These are phyloP conservation scores for Rutpela maculata DNA, from an alignment of 2,888 invertebrate genomes.

Conservation along the genomic window DNA sequence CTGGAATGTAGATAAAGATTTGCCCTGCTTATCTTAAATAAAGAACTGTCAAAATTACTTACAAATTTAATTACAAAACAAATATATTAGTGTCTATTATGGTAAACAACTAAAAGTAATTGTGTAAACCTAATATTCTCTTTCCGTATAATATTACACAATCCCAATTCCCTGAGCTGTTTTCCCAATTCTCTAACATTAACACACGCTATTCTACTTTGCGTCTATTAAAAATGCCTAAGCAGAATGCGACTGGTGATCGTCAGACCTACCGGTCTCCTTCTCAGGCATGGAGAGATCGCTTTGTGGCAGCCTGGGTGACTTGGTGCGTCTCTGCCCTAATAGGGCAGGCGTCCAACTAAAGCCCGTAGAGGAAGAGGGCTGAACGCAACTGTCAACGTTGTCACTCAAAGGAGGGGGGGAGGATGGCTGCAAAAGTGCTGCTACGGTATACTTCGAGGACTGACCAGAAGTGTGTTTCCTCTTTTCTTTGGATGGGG, in stretches of 20 bases:
- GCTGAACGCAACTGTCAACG: conserved; percentile 58
- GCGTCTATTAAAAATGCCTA: conserved; percentile 32
- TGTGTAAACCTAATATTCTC: neutral
- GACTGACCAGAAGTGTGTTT: conserved; percentile 45
- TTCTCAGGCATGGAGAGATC: conserved; percentile 69
- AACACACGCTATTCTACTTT: neutral
- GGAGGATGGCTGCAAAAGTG: conserved; percentile 55
- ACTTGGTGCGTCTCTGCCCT: conserved; percentile 65
- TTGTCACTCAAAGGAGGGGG: conserved; percentile 65
- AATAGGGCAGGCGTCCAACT: conserved; percentile 72
- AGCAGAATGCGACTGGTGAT: conserved; percentile 63
- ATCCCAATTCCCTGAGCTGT: neutral
- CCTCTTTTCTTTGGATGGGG: conserved; percentile 53
- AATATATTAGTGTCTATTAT: no score
- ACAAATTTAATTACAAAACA: no score
- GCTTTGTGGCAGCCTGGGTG: conserved; percentile 57
- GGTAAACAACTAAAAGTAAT: no score
- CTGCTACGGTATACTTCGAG: conserved; percentile 48
- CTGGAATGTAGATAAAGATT: no score
- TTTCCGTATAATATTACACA: neutral
- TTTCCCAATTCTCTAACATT: neutral
- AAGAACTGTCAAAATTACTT: no score
- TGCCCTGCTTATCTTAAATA: no score
- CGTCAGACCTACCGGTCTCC: conserved; percentile 62
- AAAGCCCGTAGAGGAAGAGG: conserved; percentile 66